Evolutionary conservation across 2,888 invertebrate species (phyloP).

Genomic region (Lepidonotus clava): DNA sequence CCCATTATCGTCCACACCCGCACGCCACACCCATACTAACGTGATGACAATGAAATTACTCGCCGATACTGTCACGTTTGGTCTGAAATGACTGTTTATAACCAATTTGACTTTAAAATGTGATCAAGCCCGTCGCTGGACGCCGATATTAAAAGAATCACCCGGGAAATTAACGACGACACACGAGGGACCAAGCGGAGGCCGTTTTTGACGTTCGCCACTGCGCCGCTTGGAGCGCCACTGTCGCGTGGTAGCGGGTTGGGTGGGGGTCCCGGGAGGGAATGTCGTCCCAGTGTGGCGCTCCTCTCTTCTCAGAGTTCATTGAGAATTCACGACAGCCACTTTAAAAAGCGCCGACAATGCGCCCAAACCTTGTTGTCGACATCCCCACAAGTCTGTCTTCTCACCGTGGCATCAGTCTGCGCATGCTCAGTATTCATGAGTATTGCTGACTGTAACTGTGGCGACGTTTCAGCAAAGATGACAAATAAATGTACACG

Average conservation of each 20-base stretch:
- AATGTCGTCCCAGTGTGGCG: too few relatives aligned
- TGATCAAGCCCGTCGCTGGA: conserved; percentile 8
- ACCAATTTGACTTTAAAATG: conserved; percentile 29
- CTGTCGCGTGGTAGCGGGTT: background rate
- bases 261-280: background rate
- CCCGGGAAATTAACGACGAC: conserved; percentile 34
- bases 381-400: too few relatives aligned
- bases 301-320: background rate
- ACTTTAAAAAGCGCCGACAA: background rate
- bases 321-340: background rate
- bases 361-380: background rate
- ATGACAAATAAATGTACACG: too few relatives aligned
- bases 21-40: background rate
- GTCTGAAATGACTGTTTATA: conserved; percentile 21
- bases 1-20: background rate
- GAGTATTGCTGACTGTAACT: too few relatives aligned
- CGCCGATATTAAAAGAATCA: background rate
- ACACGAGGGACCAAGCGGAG: background rate
- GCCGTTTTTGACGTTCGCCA: background rate
- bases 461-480: too few relatives aligned
- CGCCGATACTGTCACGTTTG: background rate
- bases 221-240: conserved; percentile 13
- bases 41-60: background rate
- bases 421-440: background rate
- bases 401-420: too few relatives aligned